phyloP scores from a whole-genome alignment of 1,140 invertebrate genomes.

The Heliconius hermathena region DNA sequence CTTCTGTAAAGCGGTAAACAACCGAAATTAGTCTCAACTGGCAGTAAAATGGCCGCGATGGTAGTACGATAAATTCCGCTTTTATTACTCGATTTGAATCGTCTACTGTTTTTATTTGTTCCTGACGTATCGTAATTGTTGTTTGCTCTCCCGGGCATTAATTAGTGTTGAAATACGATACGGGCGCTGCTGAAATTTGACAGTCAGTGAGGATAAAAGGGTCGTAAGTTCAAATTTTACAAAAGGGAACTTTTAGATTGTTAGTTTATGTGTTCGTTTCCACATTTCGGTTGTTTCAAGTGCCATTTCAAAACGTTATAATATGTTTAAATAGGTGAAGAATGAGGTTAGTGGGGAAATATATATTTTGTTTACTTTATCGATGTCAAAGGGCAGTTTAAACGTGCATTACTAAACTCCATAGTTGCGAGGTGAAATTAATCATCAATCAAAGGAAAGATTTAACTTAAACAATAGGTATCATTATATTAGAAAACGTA shows the following conservation, averaged over 20 bases:
- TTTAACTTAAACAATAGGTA: too few species aligned
- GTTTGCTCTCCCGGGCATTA: constrained; percentile 66
- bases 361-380: too few species aligned
- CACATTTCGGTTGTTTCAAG: background rate
- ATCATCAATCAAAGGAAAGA: too few species aligned
- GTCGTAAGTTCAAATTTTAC: background rate
- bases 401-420: too few species aligned
- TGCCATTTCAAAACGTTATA: too few species aligned
- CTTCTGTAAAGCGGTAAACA: constrained; percentile 55
- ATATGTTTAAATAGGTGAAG: too few species aligned
- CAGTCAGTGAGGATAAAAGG: background rate
- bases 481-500: too few species aligned
- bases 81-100: constrained; percentile 62
- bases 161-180: constrained; percentile 74
- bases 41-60: constrained; percentile 57
- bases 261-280: background rate
- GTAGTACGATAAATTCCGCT: constrained; percentile 59
- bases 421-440: too few species aligned
- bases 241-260: background rate
- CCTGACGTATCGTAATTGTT: constrained; percentile 70
- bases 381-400: too few species aligned
- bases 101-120: constrained; percentile 57
- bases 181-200: background rate
- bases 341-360: too few species aligned
- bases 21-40: constrained; percentile 63